Conservation (phyloP, 2,888 invertebrate species). For the Exocentrus adspersus region DNA sequence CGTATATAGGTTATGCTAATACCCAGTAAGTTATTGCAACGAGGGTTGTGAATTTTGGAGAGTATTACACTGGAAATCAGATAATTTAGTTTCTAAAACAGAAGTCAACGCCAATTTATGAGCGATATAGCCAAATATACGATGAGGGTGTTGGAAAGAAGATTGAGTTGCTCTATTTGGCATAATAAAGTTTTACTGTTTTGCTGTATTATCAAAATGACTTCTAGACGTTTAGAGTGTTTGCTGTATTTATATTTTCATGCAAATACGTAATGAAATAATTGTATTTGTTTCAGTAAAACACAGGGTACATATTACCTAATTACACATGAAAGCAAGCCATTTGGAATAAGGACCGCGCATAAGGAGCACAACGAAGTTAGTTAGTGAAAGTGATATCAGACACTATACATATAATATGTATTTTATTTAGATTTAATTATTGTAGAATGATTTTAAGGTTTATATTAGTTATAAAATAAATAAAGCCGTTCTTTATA, state of each 20-base stretch:
- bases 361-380: background rate
- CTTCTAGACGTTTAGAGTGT: background rate
- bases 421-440: too few species aligned
- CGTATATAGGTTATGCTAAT: conserved; percentile 77
- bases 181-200: background rate
- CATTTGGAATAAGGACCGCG: conserved; percentile 28
- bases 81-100: conserved; percentile 9
- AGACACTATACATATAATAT: too few species aligned
- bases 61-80: conserved; percentile 7
- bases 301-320: conserved; percentile 52
- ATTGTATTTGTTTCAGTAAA: conserved; percentile 44
- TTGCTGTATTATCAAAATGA: too few species aligned
- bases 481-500: too few species aligned
- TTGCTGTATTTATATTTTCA: too few species aligned
- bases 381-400: too few species aligned
- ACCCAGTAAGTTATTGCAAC: conserved; percentile 48
- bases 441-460: too few species aligned
- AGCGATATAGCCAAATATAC: background rate
- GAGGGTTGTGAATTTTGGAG: conserved; percentile 1
- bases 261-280: too few species aligned
- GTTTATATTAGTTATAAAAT: too few species aligned
- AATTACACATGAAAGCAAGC: conserved; percentile 42
- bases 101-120: background rate
- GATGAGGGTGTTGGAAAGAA: background rate
- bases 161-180: background rate